A percentile compares a stretch with the other conserved stretches of the same genome.
Evolutionary conservation across 2,888 invertebrate species (phyloP).

Genomic region (Drosophila diplacantha): DNA sequence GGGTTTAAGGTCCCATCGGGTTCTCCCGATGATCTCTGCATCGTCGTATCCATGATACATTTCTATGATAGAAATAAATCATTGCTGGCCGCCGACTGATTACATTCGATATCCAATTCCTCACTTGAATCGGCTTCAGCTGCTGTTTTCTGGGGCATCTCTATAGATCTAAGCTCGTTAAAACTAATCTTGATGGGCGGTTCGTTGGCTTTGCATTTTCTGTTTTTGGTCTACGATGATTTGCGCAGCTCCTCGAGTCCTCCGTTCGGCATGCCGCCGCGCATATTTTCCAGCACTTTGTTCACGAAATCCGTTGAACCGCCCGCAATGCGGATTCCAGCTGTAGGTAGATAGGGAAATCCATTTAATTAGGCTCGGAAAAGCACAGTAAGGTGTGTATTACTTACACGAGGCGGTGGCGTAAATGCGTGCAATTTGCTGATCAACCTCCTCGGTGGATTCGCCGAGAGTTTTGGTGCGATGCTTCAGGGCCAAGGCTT

Average conservation of each 20-base stretch:
- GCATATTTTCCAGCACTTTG: slow-evolving; percentile 91
- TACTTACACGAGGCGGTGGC: slow-evolving; percentile 71
- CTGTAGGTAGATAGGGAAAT: slow-evolving; percentile 41
- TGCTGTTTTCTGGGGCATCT: slow-evolving; percentile 19
- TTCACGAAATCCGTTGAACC: slow-evolving; percentile 96
- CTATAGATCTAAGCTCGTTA: slow-evolving; percentile 40
- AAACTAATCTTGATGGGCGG: slow-evolving; percentile 61
- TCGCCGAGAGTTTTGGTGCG: slow-evolving; percentile 74
- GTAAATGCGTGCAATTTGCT: slow-evolving; percentile 84
- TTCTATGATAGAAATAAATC: slow-evolving; percentile 2
- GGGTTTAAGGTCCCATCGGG: slow-evolving; percentile 1
- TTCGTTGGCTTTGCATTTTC: slow-evolving; percentile 45
- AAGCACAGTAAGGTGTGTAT: background rate
- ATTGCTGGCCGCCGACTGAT: slow-evolving; percentile 4
- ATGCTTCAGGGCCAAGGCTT: slow-evolving; percentile 83
- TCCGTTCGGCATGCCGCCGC: slow-evolving; percentile 86
- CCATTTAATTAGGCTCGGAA: background rate
- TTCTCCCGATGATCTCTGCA: background rate
- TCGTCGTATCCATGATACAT: slow-evolving; percentile 1
- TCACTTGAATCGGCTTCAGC: slow-evolving; percentile 23
- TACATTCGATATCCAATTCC: slow-evolving; percentile 21
- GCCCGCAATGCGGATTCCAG: slow-evolving; percentile 92
- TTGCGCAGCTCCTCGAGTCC: slow-evolving; percentile 86
- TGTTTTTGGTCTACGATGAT: slow-evolving; percentile 59
- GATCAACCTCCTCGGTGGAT: slow-evolving; percentile 81